Evolutionary conservation across 2,797 vertebrate species (phyloP).

Genomic region (Periparus ater): DNA sequence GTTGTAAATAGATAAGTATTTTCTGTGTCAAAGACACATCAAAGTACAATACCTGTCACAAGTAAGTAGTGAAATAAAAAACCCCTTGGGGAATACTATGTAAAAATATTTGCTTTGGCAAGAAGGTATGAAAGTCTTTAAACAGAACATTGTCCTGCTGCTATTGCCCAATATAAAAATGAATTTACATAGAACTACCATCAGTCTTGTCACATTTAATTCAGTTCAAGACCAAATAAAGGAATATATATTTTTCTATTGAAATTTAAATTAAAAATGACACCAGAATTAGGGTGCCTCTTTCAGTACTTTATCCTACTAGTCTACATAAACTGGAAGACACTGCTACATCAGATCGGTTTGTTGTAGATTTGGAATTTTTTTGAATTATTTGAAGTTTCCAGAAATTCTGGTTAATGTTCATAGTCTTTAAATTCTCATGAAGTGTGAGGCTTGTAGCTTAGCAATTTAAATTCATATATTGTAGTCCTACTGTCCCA

Average conservation of each 20-base stretch:
- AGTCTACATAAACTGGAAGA: background rate
- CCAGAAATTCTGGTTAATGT: background rate
- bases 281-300: background rate
- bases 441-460: background rate
- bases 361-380: background rate
- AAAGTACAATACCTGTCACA: background rate
- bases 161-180: background rate
- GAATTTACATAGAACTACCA: background rate
- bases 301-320: background rate
- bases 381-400: background rate
- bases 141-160: background rate
- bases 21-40: background rate
- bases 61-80: background rate
- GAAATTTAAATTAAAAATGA: background rate
- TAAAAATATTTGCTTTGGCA: background rate
- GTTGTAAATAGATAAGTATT: background rate
- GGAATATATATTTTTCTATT: background rate
- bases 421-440: background rate
- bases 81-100: rapidly evolving
- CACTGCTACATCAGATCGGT: background rate
- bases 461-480: conserved; percentile 49
- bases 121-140: background rate
- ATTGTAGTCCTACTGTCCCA: background rate
- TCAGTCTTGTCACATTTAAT: background rate
- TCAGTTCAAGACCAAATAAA: background rate